Conservation (phyloP, 2,113 vertebrate genomes). For the Dissostichus mawsoni region DNA sequence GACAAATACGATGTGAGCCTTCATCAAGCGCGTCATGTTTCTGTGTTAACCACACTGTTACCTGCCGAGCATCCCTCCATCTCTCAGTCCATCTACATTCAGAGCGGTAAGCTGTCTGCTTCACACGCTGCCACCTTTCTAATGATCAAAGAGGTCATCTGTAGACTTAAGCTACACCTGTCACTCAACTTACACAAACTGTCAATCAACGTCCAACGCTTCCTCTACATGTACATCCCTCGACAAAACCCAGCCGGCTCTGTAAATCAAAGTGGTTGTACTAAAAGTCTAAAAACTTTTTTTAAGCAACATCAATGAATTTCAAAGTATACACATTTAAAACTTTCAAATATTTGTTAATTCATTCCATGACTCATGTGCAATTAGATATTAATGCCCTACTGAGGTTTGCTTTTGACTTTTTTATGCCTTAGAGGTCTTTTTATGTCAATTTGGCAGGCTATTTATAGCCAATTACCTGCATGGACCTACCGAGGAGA, state of each 20-base stretch:
- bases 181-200: conserved; percentile 68
- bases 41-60: conserved; percentile 38
- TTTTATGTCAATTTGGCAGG: conserved; percentile 68
- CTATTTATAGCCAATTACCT: conserved; percentile 80
- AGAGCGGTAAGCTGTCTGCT: conserved; percentile 54
- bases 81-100: conserved; percentile 48
- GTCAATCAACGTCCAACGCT: conserved; percentile 65
- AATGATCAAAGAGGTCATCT: conserved; percentile 78
- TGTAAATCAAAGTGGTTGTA: conserved; percentile 8
- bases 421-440: conserved; percentile 59
- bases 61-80: conserved; percentile 52
- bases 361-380: conserved; percentile 36
- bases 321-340: conserved; percentile 3
- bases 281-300: conserved; percentile 18
- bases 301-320: conserved; percentile 11
- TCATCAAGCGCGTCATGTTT: conserved; percentile 18
- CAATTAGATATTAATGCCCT: conserved; percentile 59
- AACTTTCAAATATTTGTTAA: conserved; percentile 43
- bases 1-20: conserved; percentile 36
- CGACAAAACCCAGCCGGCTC: conserved; percentile 40
- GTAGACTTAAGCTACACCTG: conserved; percentile 71
- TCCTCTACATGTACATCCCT: conserved; percentile 22
- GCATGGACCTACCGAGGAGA: conserved; percentile 73
- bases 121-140: conserved; percentile 57
- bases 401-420: conserved; percentile 63